Evolutionary conservation across 2,797 vertebrate species (phyloP).

Genomic region (Mormyrus proboscirostris): DNA sequence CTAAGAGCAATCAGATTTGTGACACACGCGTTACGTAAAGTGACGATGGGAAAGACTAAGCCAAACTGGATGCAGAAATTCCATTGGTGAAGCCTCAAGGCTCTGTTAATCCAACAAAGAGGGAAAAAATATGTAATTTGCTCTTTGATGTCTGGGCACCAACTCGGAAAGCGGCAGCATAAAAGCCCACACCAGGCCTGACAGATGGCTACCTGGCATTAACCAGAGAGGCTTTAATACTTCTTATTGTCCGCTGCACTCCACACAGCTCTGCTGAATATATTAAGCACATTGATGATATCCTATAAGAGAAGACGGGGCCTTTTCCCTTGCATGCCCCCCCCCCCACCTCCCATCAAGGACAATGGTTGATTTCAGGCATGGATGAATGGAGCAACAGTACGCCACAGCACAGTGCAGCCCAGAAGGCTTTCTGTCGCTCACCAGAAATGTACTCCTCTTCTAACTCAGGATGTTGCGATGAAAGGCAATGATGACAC

Average conservation of each 20-base stretch:
- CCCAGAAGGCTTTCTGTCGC: slow-evolving; percentile 71
- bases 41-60: slow-evolving; percentile 42
- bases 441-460: slow-evolving; percentile 40
- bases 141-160: slow-evolving; percentile 43
- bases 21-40: slow-evolving; percentile 43
- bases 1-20: slow-evolving; percentile 30
- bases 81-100: slow-evolving; percentile 29
- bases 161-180: slow-evolving; percentile 53
- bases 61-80: slow-evolving; percentile 39
- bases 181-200: slow-evolving; percentile 39
- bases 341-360: neutral
- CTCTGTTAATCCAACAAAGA: slow-evolving; percentile 38
- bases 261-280: slow-evolving; percentile 15
- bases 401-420: slow-evolving; percentile 45
- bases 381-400: slow-evolving; percentile 8
- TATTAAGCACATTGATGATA: slow-evolving; percentile 12
- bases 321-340: neutral
- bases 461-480: slow-evolving; percentile 38
- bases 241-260: slow-evolving; percentile 39
- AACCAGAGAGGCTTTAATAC: slow-evolving; percentile 47
- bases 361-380: slow-evolving; percentile 16
- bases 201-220: slow-evolving; percentile 61
- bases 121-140: slow-evolving; percentile 41
- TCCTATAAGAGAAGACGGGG: slow-evolving; percentile 8
- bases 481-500: slow-evolving; percentile 29